phyloP scores from a whole-genome alignment of 2,888 invertebrate genomes.

The Axea sp. region DNA sequence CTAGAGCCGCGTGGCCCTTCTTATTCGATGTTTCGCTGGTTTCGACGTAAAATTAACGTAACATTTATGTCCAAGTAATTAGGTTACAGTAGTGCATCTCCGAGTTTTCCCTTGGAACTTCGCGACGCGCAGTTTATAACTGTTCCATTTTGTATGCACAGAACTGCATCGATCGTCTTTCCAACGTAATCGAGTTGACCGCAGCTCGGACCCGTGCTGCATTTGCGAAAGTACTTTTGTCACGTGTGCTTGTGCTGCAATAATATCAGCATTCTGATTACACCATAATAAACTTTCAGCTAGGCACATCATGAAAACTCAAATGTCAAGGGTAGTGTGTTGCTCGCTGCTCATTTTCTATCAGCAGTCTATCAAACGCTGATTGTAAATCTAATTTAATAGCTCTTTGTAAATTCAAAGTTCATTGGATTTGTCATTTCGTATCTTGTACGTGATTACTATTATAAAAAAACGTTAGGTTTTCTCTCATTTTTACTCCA shows the following conservation, averaged over 20 bases:
- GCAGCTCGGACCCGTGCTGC: conserved; percentile 11
- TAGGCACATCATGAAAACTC: conserved; percentile 2
- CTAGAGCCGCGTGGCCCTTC: neutral
- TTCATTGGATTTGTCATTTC: conserved; percentile 12
- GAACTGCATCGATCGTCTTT: conserved; percentile 24
- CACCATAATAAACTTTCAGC: conserved; percentile 46
- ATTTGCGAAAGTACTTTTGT: conserved; percentile 43
- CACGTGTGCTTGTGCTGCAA: conserved; percentile 23
- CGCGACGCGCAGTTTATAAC: conserved; percentile 26
- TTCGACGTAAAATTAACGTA: conserved; percentile 25
- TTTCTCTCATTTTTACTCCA: too few relatives aligned
- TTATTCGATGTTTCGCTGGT: conserved; percentile 2
- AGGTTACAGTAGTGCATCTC: conserved; percentile 22
- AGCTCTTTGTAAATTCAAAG: conserved; percentile 17
- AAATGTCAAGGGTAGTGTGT: conserved; percentile 42
- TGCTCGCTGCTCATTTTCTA: conserved; percentile 20
- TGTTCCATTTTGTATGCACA: conserved; percentile 27
- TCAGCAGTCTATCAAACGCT: conserved; percentile 17
- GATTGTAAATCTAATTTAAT: conserved; percentile 31
- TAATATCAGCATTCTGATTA: conserved; percentile 54
- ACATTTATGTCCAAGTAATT: conserved; percentile 43
- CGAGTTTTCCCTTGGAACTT: conserved; percentile 17
- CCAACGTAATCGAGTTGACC: conserved; percentile 42
- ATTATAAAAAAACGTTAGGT: too few relatives aligned
- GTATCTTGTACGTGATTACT: neutral